phyloP scores from a whole-genome alignment of 1,140 invertebrate genomes.

The Pectinophora gossypiella region DNA sequence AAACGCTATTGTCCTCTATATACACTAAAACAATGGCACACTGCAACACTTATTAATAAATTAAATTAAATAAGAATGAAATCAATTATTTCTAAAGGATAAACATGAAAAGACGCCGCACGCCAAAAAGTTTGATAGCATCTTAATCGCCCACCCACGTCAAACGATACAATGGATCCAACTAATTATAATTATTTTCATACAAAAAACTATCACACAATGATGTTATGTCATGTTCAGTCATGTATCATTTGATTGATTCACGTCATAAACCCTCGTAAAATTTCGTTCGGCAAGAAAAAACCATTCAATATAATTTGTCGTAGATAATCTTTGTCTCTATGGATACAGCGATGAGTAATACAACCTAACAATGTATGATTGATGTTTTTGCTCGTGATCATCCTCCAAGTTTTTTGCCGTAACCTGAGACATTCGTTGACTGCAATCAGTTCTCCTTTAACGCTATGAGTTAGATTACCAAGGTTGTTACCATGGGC shows the following conservation, averaged over 20 bases:
- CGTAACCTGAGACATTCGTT: background rate
- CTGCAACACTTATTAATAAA: background rate
- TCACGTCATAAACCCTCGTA: slow-evolving; percentile 26
- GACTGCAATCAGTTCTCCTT: background rate
- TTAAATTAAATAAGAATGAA: slow-evolving; percentile 1
- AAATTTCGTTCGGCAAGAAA: background rate
- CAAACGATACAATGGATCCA: slow-evolving; percentile 36
- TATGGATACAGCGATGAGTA: slow-evolving; percentile 14
- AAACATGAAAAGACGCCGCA: slow-evolving; percentile 43
- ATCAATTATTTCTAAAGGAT: background rate
- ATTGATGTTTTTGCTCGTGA: background rate
- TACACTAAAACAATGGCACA: background rate
- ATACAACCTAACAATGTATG: background rate
- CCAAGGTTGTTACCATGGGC: background rate
- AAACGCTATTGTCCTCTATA: too few relatives aligned
- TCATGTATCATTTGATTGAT: slow-evolving; percentile 42
- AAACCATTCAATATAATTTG: background rate
- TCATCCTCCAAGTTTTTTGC: background rate
- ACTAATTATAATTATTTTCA: slow-evolving; percentile 40
- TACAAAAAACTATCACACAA: slow-evolving; percentile 44
- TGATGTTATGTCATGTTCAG: slow-evolving; percentile 54
- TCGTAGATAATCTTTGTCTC: background rate
- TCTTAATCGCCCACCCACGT: slow-evolving; percentile 54
- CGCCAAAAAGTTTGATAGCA: slow-evolving; percentile 46
- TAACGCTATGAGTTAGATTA: too few relatives aligned